These are phyloP conservation scores for Neocloeon triangulifer DNA, from an alignment of 1,140 invertebrate species.

Conservation along the genomic window DNA sequence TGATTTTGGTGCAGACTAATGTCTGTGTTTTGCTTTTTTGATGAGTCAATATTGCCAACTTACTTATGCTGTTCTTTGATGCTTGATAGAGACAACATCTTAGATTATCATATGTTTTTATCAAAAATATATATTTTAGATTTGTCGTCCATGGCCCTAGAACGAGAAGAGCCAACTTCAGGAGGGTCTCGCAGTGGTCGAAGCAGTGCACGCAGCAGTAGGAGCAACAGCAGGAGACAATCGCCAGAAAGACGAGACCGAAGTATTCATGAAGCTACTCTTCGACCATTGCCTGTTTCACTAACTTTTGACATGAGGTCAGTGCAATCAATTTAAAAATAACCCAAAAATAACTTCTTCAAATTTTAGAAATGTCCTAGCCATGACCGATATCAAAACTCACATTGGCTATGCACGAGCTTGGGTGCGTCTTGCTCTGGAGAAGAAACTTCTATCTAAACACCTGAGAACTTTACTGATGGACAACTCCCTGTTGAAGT, in stretches of 20 bases:
- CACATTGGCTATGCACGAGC: conserved; percentile 94
- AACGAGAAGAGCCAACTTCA: conserved; percentile 21
- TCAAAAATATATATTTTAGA: too few species aligned
- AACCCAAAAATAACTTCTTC: background rate
- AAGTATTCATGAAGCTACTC: conserved; percentile 18
- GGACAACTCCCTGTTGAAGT: conserved; percentile 65
- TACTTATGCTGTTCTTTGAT: too few species aligned
- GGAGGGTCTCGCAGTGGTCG: conserved; percentile 13
- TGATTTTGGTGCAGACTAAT: too few species aligned
- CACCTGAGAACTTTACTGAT: conserved; percentile 76
- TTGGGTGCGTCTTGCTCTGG: conserved; percentile 88
- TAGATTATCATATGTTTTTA: too few species aligned
- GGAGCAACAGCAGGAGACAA: conserved; percentile 15
- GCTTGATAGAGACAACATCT: too few species aligned
- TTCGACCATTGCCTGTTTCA: conserved; percentile 59
- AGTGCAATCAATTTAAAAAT: conserved; percentile 8
- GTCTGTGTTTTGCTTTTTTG: too few species aligned
- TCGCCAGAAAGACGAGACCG: conserved; percentile 17
- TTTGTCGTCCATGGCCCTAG: conserved; percentile 48
- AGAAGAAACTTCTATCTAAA: conserved; percentile 88
- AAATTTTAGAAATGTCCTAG: conserved; percentile 59
- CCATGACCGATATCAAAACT: conserved; percentile 92
- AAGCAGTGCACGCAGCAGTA: conserved; percentile 9
- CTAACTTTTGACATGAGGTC: conserved; percentile 76
- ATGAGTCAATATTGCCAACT: too few species aligned